Evolutionary conservation across 2,888 invertebrate species (phyloP).

Genomic region (Phasia obesa): DNA sequence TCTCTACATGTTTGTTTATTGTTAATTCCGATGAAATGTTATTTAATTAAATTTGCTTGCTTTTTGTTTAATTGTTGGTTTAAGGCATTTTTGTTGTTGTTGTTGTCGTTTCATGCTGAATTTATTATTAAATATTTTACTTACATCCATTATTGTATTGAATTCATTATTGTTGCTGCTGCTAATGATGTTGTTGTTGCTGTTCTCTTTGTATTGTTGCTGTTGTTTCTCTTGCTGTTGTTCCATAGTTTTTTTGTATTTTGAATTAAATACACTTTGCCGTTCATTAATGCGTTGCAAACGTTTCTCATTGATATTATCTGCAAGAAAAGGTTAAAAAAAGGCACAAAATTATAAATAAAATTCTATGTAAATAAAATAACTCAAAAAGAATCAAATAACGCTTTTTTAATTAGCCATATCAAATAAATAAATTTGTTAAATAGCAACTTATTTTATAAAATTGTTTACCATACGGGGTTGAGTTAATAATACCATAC

Average conservation of each 20-base stretch:
- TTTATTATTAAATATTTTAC: conserved; percentile 70
- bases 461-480: no score
- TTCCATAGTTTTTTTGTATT: conserved; percentile 86
- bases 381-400: conserved; percentile 13
- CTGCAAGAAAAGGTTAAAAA: conserved; percentile 73
- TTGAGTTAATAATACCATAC: no score
- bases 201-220: conserved; percentile 78
- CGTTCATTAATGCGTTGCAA: conserved; percentile 85
- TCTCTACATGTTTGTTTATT: not conserved
- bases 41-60: not conserved
- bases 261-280: conserved; percentile 85
- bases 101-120: conserved; percentile 14
- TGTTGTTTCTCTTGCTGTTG: conserved; percentile 79
- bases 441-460: no score
- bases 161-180: conserved; percentile 80
- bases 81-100: not conserved
- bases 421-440: no score
- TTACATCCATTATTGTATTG: conserved; percentile 81
- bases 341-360: not conserved
- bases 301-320: conserved; percentile 83
- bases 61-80: conserved; percentile 25
- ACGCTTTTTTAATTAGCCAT: no score
- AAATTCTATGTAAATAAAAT: no score
- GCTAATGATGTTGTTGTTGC: conserved; percentile 79
- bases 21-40: not conserved